These are phyloP conservation scores for Carterocephalus palaemon DNA, from an alignment of 2,888 invertebrate genomes.

Conservation along the genomic window DNA sequence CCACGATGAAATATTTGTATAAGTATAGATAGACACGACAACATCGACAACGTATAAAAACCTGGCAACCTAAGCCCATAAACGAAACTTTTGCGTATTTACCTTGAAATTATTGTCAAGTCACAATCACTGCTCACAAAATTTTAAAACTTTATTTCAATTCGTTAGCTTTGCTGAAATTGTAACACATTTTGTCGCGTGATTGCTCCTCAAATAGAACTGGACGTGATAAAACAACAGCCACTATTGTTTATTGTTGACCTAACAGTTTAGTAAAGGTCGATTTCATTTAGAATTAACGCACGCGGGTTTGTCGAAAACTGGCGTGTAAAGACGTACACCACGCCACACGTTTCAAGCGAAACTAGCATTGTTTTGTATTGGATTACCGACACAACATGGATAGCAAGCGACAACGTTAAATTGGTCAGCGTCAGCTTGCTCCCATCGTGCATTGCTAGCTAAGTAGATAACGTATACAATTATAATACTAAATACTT, in stretches of 20 bases:
- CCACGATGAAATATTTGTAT: too few species aligned
- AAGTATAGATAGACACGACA: too few species aligned
- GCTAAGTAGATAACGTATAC: too few species aligned
- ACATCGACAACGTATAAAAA: too few species aligned
- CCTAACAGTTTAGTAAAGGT: conserved; percentile 23
- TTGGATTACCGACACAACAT: conserved; percentile 28
- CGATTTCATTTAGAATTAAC: conserved; percentile 31
- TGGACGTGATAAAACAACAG: conserved; percentile 2
- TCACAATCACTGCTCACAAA: conserved; percentile 15
- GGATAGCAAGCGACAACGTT: conserved; percentile 4
- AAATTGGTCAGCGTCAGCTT: conserved; percentile 4
- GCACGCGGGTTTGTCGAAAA: conserved; percentile 30
- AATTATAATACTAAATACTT: background rate
- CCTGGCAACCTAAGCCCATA: too few species aligned
- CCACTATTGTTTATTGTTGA: conserved; percentile 7
- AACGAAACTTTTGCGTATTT: too few species aligned
- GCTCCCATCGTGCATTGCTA: background rate
- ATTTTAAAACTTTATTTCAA: conserved; percentile 4
- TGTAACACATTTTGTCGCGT: conserved; percentile 17
- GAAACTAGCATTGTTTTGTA: conserved; percentile 33
- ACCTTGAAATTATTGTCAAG: conserved; percentile 19
- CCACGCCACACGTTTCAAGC: conserved; percentile 29
- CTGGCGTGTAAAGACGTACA: conserved; percentile 33
- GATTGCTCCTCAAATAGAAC: background rate
- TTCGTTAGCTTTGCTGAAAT: background rate